Evolutionary conservation across 2,797 vertebrate species (phyloP).

Genomic region (Anabas testudineus): DNA sequence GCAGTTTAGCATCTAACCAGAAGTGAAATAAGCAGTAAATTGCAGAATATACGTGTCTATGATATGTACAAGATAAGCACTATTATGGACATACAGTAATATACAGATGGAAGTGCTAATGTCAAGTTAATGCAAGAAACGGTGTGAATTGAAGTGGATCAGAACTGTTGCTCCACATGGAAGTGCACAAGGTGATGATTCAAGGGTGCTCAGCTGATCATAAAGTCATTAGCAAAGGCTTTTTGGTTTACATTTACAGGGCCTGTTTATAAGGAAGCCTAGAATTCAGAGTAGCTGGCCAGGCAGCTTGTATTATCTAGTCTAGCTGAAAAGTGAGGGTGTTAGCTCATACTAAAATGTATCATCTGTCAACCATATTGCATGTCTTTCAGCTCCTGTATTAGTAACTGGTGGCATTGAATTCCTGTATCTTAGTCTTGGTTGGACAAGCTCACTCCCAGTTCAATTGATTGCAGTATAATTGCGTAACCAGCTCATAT

Average conservation of each 20-base stretch:
- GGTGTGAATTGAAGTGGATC: constrained; percentile 24
- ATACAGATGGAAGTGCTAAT: too few species aligned
- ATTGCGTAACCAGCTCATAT: constrained; percentile 31
- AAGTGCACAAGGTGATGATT: constrained; percentile 26
- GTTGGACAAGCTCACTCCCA: constrained; percentile 31
- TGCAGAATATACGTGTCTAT: too few species aligned
- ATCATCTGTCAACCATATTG: constrained; percentile 13
- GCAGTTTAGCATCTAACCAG: too few species aligned
- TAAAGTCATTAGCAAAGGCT: constrained; percentile 27
- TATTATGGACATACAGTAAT: too few species aligned
- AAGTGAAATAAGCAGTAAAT: too few species aligned
- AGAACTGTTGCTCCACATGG: constrained; percentile 26
- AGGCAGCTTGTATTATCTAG: not conserved
- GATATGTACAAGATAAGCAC: too few species aligned
- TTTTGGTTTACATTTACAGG: constrained; percentile 26
- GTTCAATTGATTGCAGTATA: constrained; percentile 34
- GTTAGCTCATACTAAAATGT: too few species aligned
- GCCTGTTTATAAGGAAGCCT: constrained; percentile 31
- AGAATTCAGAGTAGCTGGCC: constrained; percentile 5
- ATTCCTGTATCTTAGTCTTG: constrained; percentile 39
- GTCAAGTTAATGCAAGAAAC: not conserved
- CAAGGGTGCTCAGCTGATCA: constrained; percentile 39
- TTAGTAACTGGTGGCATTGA: constrained; percentile 32
- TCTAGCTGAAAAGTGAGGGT: not conserved
- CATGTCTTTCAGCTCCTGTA: constrained; percentile 12